Evolutionary conservation across 2,113 vertebrate species (phyloP), one percentile per base, ranked within the genome.

Genomic region (Gavia stellata): DNA sequence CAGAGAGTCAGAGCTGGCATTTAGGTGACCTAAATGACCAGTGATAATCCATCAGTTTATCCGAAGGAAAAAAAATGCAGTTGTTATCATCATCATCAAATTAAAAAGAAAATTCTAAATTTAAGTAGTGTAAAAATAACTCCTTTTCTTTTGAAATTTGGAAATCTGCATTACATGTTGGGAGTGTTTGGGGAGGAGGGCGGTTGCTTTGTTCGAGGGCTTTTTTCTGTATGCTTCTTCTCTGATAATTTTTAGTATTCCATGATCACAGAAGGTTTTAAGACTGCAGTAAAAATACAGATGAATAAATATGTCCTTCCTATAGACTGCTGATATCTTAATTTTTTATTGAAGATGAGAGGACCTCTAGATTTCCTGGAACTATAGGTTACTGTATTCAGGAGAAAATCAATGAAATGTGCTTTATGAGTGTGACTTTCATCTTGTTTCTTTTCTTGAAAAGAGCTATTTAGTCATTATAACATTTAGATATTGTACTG

Each of bases 11-110:
- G 61, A 95, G 36, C 40, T 95, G 73, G 49, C 70, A 96, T 92
- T 92, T 94, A 81, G 77, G 86, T 96, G 91, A 96, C 95, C 89
- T 97, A 96, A 96, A 96, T 96, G 92, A 80, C 81, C 92, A 88
- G 24, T 83, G 74, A 40, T 62, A 83, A 95, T 62, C 36, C 2
- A 5, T 83, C 50, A 25, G 50, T 72, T 86, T 88, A 77, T 80
- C 29, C 5, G 2, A 55, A 71, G 33, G 38, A 14, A 42, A 77
- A 82, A 85, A 94, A 80, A 67, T 24, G 8, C 20, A 49, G 15
- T 70, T 58, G 13, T 74, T 6, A 4, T 53, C 40, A 26, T 86
- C 20, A 55, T 38, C 19, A 14, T 40, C 10, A 90, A 94, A 63
- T 85, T 45, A 25, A 85, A 63, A 72, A 58, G 3, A 67, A 86